Conservation (phyloP, 2,113 vertebrate species). For the Phrynocephalus versicolor region DNA sequence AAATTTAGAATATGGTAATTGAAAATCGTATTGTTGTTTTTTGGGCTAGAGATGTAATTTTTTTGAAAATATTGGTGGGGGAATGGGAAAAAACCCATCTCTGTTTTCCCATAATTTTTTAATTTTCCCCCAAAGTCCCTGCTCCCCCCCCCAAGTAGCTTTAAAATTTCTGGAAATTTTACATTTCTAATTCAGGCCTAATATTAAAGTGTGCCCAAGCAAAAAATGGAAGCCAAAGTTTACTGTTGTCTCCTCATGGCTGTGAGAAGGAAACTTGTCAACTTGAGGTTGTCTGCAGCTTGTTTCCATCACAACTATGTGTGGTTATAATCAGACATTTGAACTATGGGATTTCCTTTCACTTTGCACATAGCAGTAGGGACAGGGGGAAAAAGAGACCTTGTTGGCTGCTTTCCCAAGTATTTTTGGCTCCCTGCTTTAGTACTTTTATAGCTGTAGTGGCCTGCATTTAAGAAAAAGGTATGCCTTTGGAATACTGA, state of each 20-base stretch:
- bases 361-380: constrained; percentile 55
- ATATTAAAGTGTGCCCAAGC: neutral
- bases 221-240: neutral
- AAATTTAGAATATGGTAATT: neutral
- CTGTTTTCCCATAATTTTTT: no score
- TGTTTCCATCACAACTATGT: neutral
- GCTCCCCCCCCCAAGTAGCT: no score
- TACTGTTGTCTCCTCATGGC: neutral
- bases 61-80: no score
- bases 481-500: constrained; percentile 24
- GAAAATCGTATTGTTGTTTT: no score
- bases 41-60: no score
- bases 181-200: no score
- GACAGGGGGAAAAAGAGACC: constrained; percentile 42
- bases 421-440: constrained; percentile 50
- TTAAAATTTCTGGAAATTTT: no score
- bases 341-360: constrained; percentile 48
- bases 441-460: constrained; percentile 12
- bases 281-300: neutral
- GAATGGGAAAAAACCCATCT: no score
- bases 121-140: no score
- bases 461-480: constrained; percentile 50
- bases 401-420: constrained; percentile 59
- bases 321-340: neutral
- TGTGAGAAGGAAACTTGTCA: neutral